These are phyloP conservation scores for Florisuga fusca DNA, from an alignment of 2,797 vertebrate genomes.

Conservation along the genomic window DNA sequence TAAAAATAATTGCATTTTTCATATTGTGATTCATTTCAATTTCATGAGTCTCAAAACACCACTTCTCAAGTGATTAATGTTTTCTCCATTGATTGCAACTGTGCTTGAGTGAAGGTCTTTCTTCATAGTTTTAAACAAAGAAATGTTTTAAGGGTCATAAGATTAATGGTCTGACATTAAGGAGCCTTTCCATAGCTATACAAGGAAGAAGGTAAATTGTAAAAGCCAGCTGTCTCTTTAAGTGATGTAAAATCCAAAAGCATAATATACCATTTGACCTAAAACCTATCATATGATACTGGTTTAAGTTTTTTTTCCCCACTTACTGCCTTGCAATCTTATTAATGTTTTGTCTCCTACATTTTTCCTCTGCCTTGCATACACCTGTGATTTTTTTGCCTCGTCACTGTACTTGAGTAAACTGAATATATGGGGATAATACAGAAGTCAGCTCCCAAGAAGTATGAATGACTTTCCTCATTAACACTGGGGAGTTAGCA, in stretches of 20 bases:
- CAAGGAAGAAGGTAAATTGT: neutral
- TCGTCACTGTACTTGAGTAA: neutral
- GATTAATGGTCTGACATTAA: constrained; percentile 7
- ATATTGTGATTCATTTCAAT: constrained; percentile 73
- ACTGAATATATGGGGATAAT: neutral
- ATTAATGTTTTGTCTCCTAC: neutral
- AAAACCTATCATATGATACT: neutral
- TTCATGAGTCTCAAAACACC: constrained; percentile 73
- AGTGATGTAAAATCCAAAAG: neutral
- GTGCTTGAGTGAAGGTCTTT: constrained; percentile 61
- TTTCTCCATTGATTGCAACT: constrained; percentile 76
- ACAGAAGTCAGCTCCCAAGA: neutral
- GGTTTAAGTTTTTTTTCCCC: neutral
- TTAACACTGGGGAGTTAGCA: neutral
- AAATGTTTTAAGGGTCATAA: constrained; percentile 28
- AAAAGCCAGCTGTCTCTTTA: neutral
- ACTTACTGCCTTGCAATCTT: neutral
- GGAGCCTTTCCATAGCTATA: neutral
- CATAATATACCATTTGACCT: neutral
- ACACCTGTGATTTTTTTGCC: neutral
- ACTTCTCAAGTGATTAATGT: constrained; percentile 78
- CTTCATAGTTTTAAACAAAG: constrained; percentile 29
- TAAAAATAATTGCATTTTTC: constrained; percentile 77
- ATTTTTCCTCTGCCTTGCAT: neutral
- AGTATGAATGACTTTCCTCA: neutral